These are phyloP conservation scores for Lutjanus campechanus DNA, from an alignment of 2,797 vertebrate genomes.

Conservation along the genomic window DNA sequence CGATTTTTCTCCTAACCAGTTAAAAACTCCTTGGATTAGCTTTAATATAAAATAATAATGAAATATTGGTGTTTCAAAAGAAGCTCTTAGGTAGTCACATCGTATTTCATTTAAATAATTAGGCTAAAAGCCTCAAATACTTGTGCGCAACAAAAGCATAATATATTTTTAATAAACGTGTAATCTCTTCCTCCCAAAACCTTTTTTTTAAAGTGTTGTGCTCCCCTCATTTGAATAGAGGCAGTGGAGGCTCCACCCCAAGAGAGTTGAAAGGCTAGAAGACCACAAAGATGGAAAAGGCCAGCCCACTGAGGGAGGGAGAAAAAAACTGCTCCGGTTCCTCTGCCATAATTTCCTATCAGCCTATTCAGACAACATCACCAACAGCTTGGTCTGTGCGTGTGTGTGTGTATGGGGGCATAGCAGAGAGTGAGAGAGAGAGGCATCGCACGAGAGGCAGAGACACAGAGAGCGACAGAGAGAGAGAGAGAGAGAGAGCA, in stretches of 20 bases:
- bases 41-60: conserved; percentile 12
- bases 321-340: conserved; percentile 87
- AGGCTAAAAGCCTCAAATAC: conserved; percentile 37
- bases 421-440: conserved; percentile 69
- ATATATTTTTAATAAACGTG: conserved; percentile 64
- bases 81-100: conserved; percentile 7
- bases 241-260: conserved; percentile 84
- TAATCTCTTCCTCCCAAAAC: conserved; percentile 63
- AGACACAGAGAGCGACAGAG: conserved; percentile 54
- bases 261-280: conserved; percentile 89
- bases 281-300: conserved; percentile 88
- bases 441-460: conserved; percentile 60
- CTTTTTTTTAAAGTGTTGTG: conserved; percentile 69
- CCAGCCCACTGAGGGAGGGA: conserved; percentile 89
- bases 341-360: conserved; percentile 91
- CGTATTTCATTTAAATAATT: conserved; percentile 42
- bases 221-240: conserved; percentile 87
- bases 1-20: too few relatives aligned
- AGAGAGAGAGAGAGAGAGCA: conserved; percentile 70
- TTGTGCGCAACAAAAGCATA: conserved; percentile 11
- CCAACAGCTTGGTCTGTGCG: conserved; percentile 87
- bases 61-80: conserved; percentile 15
- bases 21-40: too few relatives aligned
- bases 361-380: conserved; percentile 89
- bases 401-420: conserved; percentile 80